A percentile compares a stretch with the other conserved stretches of the same genome.
Evolutionary conservation across 2,113 vertebrate genomes (phyloP).

Genomic region (Proterorhinus semilunaris): DNA sequence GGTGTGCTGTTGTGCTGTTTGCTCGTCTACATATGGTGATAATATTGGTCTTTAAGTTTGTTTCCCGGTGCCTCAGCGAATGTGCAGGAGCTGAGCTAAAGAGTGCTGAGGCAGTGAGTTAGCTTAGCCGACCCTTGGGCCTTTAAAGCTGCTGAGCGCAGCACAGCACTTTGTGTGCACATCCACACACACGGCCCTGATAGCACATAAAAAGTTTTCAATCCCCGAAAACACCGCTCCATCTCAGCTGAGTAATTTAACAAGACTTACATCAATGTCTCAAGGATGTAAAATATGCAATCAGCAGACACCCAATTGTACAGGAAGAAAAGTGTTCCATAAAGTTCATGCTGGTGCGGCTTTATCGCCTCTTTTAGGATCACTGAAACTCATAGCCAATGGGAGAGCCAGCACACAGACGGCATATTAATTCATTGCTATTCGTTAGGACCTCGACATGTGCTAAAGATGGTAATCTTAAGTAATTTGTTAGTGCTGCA

Average conservation of each 20-base stretch:
- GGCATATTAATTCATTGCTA: slow-evolving; percentile 75
- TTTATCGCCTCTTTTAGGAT: slow-evolving; percentile 72
- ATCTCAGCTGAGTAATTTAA: slow-evolving; percentile 76
- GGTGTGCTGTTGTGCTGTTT: slow-evolving; percentile 56
- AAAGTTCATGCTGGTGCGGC: slow-evolving; percentile 65
- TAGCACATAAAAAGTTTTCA: slow-evolving; percentile 76
- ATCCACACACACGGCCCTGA: slow-evolving; percentile 49
- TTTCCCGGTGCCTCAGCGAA: slow-evolving; percentile 72
- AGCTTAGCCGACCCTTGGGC: slow-evolving; percentile 74
- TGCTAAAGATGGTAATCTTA: slow-evolving; percentile 76
- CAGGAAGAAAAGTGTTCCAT: slow-evolving; percentile 68
- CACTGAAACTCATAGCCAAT: slow-evolving; percentile 69
- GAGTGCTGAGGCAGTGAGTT: slow-evolving; percentile 77
- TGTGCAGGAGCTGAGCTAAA: slow-evolving; percentile 68
- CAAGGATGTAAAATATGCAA: slow-evolving; percentile 71
- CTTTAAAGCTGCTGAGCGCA: slow-evolving; percentile 76
- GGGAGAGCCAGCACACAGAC: slow-evolving; percentile 65
- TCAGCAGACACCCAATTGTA: slow-evolving; percentile 70
- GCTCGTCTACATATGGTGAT: slow-evolving; percentile 66
- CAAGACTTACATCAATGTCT: slow-evolving; percentile 73
- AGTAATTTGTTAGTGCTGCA: slow-evolving; percentile 76
- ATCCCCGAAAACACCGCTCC: slow-evolving; percentile 63
- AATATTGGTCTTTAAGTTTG: slow-evolving; percentile 71
- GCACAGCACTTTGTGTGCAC: slow-evolving; percentile 58
- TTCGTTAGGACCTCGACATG: slow-evolving; percentile 72